Conservation (phyloP, 2,888 invertebrate species). For the Coleophora deauratella region DNA sequence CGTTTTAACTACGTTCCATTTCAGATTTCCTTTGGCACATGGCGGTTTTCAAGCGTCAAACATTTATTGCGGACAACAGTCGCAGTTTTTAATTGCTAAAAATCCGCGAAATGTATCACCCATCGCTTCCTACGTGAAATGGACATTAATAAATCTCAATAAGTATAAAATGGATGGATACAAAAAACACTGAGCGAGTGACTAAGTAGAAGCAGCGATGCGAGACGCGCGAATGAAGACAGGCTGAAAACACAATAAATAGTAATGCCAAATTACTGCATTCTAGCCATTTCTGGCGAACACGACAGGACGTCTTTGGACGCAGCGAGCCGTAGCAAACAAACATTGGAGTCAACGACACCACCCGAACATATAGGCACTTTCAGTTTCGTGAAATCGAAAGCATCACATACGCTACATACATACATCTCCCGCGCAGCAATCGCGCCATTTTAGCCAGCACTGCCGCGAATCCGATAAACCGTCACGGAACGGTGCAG, state of each 20-base stretch:
- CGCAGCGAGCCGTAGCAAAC: constrained; percentile 65
- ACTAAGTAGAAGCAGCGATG: constrained; percentile 35
- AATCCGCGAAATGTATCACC: no score
- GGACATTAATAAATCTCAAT: no score
- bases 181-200: constrained; percentile 25
- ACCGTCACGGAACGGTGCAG: constrained; percentile 51
- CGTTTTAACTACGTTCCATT: no score
- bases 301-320: constrained; percentile 51
- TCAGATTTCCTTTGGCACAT: no score
- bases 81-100: no score
- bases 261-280: constrained; percentile 51
- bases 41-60: no score
- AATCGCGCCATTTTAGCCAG: constrained; percentile 54
- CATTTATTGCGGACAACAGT: no score
- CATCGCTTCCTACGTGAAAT: no score
- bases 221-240: constrained; percentile 38
- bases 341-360: constrained; percentile 70
- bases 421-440: constrained; percentile 43
- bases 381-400: constrained; percentile 71
- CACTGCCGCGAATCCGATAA: constrained; percentile 51
- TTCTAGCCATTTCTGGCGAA: constrained; percentile 32
- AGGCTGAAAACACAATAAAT: constrained; percentile 55
- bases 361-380: constrained; percentile 64
- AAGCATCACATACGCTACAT: constrained; percentile 38
- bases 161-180: not conserved